Evolutionary conservation across 2,888 invertebrate genomes (phyloP).

Genomic region (Eupithecia subumbrata): DNA sequence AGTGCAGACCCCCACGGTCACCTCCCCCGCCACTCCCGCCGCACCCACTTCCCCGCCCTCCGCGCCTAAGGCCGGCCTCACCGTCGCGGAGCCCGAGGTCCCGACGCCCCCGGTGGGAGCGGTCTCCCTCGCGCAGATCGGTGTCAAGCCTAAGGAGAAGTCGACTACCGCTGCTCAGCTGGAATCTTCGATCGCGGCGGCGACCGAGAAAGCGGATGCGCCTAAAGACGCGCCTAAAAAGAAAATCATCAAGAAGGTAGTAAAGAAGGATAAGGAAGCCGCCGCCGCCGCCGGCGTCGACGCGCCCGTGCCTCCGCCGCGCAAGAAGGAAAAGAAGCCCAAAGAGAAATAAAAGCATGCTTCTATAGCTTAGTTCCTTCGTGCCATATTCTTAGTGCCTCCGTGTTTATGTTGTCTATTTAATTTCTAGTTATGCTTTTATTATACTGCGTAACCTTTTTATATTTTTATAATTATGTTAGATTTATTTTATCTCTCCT

Average conservation of each 20-base stretch:
- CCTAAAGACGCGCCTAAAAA: constrained; percentile 67
- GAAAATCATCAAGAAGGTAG: constrained; percentile 78
- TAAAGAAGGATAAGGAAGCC: constrained; percentile 72
- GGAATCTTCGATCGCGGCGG: constrained; percentile 70
- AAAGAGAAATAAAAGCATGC: constrained; percentile 78
- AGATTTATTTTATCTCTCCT: constrained; percentile 58
- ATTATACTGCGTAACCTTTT: constrained; percentile 69
- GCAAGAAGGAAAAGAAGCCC: constrained; percentile 83
- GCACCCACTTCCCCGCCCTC: constrained; percentile 51
- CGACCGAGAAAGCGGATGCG: constrained; percentile 41
- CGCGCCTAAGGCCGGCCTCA: constrained; percentile 57
- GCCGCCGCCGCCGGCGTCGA: constrained; percentile 58
- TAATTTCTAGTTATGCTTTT: constrained; percentile 74
- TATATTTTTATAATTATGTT: constrained; percentile 56
- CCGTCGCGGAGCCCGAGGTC: constrained; percentile 68
- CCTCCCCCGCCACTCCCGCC: constrained; percentile 54
- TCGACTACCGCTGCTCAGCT: constrained; percentile 71
- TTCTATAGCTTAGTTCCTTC: constrained; percentile 75
- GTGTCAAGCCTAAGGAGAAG: constrained; percentile 72
- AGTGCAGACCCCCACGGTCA: constrained; percentile 61
- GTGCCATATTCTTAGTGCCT: constrained; percentile 78
- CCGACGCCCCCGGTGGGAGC: constrained; percentile 81
- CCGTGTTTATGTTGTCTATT: constrained; percentile 67
- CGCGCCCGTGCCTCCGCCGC: constrained; percentile 81
- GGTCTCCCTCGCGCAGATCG: constrained; percentile 81